phyloP scores from a whole-genome alignment of 2,113 vertebrate species.

The Echinops telfairi region DNA sequence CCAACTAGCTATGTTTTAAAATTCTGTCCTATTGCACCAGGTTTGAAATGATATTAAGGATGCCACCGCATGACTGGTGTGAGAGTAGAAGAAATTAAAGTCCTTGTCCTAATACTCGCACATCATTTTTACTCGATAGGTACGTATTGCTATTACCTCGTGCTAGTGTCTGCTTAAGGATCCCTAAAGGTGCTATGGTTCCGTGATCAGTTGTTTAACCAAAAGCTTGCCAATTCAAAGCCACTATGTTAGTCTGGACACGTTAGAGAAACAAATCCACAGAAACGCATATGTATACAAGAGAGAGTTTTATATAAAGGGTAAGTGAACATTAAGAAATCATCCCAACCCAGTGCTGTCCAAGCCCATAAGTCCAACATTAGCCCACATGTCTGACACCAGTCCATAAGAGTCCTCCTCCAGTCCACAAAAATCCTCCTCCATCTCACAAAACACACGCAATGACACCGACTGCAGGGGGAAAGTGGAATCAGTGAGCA shows the following conservation, averaged over 20 bases:
- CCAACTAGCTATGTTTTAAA: not conserved
- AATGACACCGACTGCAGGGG: too few species aligned
- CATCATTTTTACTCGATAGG: not conserved
- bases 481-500: too few species aligned
- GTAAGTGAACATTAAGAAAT: too few species aligned
- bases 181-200: not conserved
- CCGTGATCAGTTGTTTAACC: not conserved
- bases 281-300: too few species aligned
- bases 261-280: too few species aligned
- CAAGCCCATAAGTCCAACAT: too few species aligned
- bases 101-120: not conserved
- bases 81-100: constrained; percentile 43
- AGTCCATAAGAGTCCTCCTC: too few species aligned
- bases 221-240: not conserved
- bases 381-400: too few species aligned
- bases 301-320: too few species aligned
- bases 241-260: not conserved
- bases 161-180: constrained; percentile 16
- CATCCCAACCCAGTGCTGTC: too few species aligned
- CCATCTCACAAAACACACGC: too few species aligned
- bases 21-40: not conserved
- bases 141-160: not conserved
- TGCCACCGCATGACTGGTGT: not conserved
- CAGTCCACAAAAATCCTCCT: too few species aligned
- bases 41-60: not conserved